Percentiles rank a stretch among this genome's conserved stretches.
These are phyloP conservation scores for Pipra filicauda DNA, from an alignment of 2,113 vertebrate genomes.

Conservation along the genomic window DNA sequence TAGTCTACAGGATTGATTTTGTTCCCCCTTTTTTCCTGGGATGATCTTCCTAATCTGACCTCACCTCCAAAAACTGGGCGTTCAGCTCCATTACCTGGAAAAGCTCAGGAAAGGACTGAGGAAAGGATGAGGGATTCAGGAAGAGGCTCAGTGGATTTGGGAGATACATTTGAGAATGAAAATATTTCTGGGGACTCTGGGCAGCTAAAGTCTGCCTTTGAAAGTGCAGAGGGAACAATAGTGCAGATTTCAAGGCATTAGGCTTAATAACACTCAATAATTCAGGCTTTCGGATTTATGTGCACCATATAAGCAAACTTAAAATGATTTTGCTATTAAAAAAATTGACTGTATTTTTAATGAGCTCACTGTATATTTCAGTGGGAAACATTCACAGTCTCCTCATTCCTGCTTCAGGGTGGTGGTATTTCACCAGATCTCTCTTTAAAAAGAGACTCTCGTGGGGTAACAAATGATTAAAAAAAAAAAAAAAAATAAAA, in stretches of 20 bases:
- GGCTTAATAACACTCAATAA: not conserved
- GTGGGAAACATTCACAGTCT: not conserved
- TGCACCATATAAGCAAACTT: slow-evolving; percentile 21
- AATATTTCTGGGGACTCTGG: not conserved
- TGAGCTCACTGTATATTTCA: slow-evolving; percentile 41
- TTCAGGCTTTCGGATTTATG: slow-evolving; percentile 13
- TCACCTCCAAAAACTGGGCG: not conserved
- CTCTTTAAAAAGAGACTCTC: not conserved
- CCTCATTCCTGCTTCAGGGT: not conserved
- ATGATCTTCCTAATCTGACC: not conserved
- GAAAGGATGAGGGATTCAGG: not conserved
- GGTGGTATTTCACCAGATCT: not conserved
- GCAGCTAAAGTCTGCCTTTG: not conserved
- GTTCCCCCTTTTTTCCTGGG: not conserved
- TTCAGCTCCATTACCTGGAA: not conserved
- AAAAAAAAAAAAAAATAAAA: not conserved
- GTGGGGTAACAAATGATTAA: not conserved
- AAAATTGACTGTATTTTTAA: slow-evolving; percentile 44
- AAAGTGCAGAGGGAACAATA: not conserved
- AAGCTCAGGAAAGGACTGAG: not conserved
- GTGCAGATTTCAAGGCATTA: not conserved
- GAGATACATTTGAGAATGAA: not conserved
- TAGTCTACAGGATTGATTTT: not conserved
- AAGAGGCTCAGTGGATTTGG: not conserved
- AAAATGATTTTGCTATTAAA: slow-evolving; percentile 47